Conservation (phyloP, 2,888 invertebrate genomes). For the Hypomecis atomaria region DNA sequence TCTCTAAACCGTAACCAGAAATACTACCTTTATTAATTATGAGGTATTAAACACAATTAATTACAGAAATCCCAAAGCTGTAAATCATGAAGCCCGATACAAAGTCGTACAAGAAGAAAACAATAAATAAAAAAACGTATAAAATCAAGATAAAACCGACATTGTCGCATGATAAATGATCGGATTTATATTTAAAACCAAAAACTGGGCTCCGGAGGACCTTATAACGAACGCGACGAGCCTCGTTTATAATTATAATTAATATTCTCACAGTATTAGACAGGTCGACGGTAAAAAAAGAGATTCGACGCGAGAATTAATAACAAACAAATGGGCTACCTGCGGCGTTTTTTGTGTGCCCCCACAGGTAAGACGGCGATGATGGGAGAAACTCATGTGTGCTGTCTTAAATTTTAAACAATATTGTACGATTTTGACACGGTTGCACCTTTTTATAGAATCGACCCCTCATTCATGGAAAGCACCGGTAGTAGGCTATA, state of each 20-base stretch:
- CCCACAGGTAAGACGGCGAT: conserved; percentile 78
- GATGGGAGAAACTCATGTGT: conserved; percentile 80
- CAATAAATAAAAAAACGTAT: conserved; percentile 57
- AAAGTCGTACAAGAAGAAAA: conserved; percentile 37
- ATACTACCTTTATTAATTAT: conserved; percentile 41
- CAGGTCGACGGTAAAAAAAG: conserved; percentile 77
- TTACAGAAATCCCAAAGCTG: conserved; percentile 42
- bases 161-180: conserved; percentile 83
- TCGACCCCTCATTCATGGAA: conserved; percentile 74
- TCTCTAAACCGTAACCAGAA: neutral
- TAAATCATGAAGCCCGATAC: conserved; percentile 52
- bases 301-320: conserved; percentile 83
- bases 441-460: conserved; percentile 77
- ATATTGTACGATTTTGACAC: conserved; percentile 80
- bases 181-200: conserved; percentile 80
- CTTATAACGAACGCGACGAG: conserved; percentile 76
- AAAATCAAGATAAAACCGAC: conserved; percentile 77
- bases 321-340: conserved; percentile 85
- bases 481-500: conserved; percentile 58
- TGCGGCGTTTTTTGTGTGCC: conserved; percentile 82
- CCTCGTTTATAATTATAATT: conserved; percentile 84
- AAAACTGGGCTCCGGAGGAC: conserved; percentile 71
- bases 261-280: conserved; percentile 84
- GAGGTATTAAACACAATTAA: conserved; percentile 31
- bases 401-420: conserved; percentile 81